Conservation (phyloP, 2,888 invertebrate genomes). For the Mesorhabditis belari region DNA sequence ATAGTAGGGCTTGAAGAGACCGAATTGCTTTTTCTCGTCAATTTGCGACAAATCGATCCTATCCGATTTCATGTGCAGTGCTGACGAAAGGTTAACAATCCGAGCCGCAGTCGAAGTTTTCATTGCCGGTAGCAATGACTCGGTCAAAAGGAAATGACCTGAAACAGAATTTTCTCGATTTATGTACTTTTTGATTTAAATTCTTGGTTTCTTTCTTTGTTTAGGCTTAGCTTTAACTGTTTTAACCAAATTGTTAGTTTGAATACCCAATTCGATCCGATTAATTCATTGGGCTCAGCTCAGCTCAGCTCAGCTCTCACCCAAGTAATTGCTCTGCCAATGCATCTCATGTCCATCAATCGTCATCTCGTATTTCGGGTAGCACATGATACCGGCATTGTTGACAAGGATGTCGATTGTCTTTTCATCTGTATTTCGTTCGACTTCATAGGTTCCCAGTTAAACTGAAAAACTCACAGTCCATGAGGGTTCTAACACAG, state of each 20-base stretch:
- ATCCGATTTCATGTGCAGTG: constrained; percentile 18
- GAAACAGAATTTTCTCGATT: too few species aligned
- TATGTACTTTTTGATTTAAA: too few species aligned
- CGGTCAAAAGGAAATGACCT: constrained; percentile 60
- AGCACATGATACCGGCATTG: constrained; percentile 82
- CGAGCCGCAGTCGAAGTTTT: constrained; percentile 62
- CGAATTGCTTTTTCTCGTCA: constrained; percentile 38
- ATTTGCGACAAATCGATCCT: constrained; percentile 32
- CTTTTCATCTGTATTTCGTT: constrained; percentile 28
- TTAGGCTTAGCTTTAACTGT: too few species aligned
- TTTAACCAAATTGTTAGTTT: background rate
- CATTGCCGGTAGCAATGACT: constrained; percentile 71
- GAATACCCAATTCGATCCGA: too few species aligned
- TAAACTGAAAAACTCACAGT: constrained; percentile 5
- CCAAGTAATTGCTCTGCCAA: constrained; percentile 78
- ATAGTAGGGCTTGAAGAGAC: constrained; percentile 40
- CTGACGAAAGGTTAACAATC: constrained; percentile 72
- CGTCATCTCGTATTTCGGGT: constrained; percentile 65
- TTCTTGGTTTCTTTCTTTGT: too few species aligned
- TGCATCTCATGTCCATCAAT: constrained; percentile 81
- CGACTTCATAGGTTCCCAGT: too few species aligned
- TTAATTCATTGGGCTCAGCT: too few species aligned
- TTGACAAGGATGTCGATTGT: constrained; percentile 53
- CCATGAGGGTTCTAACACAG: constrained; percentile 30
- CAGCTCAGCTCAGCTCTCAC: constrained; percentile 71